These are phyloP conservation scores for Noctua comes DNA, from an alignment of 2,888 invertebrate genomes.

Conservation along the genomic window DNA sequence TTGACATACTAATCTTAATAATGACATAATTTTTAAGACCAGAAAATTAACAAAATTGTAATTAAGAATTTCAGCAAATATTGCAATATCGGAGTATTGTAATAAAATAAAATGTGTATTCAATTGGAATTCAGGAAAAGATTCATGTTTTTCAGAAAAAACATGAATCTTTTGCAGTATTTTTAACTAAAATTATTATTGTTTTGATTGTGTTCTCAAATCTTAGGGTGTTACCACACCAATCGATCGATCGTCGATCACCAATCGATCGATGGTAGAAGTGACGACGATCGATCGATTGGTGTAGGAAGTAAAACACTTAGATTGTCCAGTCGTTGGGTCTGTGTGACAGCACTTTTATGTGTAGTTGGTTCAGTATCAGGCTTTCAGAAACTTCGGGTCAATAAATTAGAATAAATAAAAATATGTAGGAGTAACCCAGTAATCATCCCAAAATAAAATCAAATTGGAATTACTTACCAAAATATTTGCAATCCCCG, in stretches of 20 bases:
- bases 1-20: not conserved
- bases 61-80: not conserved
- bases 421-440: not conserved
- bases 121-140: too few species aligned
- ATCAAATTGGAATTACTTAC: slow-evolving; percentile 40
- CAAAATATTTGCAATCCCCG: slow-evolving; percentile 53
- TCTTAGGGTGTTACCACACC: too few species aligned
- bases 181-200: too few species aligned
- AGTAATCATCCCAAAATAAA: not conserved
- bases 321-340: not conserved
- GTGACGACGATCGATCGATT: too few species aligned
- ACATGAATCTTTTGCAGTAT: not conserved
- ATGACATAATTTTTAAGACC: not conserved
- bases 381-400: not conserved
- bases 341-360: not conserved
- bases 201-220: not conserved
- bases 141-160: too few species aligned
- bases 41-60: not conserved
- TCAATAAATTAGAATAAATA: not conserved
- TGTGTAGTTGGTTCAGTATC: not conserved
- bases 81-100: not conserved
- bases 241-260: too few species aligned
- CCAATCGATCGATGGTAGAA: too few species aligned
- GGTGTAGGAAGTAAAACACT: too few species aligned
- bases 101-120: not conserved